Base-by-base conservation (phyloP, 2,113 vertebrate genomes). In the Proteles cristata region DNA sequence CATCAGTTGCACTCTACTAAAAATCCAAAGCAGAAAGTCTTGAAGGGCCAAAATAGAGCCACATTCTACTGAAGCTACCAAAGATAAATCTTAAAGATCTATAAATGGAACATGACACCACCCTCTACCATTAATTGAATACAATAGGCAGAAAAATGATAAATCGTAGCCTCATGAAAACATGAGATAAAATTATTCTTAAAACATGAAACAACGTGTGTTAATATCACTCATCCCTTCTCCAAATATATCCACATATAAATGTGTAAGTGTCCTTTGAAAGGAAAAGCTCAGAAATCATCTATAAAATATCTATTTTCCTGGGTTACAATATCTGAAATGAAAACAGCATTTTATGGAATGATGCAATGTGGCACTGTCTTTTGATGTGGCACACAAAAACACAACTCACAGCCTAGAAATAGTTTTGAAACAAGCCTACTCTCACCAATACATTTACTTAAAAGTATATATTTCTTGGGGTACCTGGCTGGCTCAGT, bases 81-180 rank as follows among this genome's bases (percentile, higher is more conserved):
- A 87, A 94, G 61, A 69, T 25, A 76, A 97, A 63, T 48, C 83
- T 39, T 85, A 74, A 68, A 82, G 23, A 84, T 39, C n/a, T n/a
- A 19, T 17, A 61, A 55, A 53, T 23, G 33, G 25, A 86, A 50
- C 25, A 26, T 9, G 19, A 16, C 71, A 31, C 53, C 16, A 25
- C 12, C 31, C 16, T 89, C 89, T 55, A 17, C n/a, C 39, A 43
- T 26, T 2, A 87, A 86, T 12, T 92, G 43, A 93, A 53, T 4
- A 63, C 31, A 26, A 66, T 55, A 26, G 43, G 53, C 65, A 35
- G 23, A 50, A 93, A 7, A 66, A 26, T 43, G 28, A 68, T 35
- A 68, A 86, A 66, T 66, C 3, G 9, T 68, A 68, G 35, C 71
- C 19, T 93, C 15, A 0, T 43, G 53, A 89, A 21, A 73, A 83